Conservation (phyloP, 1,140 invertebrate species). For the Stenopsyche tienmushanensis region DNA sequence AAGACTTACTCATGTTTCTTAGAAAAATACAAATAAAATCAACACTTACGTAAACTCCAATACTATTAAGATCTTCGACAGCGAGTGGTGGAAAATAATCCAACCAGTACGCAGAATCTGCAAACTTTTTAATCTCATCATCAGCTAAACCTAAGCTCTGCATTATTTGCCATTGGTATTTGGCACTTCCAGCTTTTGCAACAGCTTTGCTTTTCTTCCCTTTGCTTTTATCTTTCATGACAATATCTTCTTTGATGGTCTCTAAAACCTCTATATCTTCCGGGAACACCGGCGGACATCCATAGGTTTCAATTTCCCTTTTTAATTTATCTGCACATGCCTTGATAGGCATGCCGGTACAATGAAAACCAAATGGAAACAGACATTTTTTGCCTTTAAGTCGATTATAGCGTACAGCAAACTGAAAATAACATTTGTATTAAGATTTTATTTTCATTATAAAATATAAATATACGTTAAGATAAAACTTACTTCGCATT, state of each 20-base stretch:
- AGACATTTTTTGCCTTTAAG: constrained; percentile 88
- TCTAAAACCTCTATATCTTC: constrained; percentile 53
- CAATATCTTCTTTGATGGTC: constrained; percentile 58
- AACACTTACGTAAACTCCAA: constrained; percentile 83
- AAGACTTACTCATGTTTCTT: background rate
- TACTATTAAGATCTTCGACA: constrained; percentile 80
- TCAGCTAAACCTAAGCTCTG: constrained; percentile 84
- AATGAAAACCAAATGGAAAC: constrained; percentile 99
- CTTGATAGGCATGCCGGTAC: constrained; percentile 96
- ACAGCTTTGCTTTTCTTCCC: constrained; percentile 98
- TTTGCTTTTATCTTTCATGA: constrained; percentile 93
- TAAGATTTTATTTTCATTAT: background rate
- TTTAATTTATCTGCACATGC: constrained; percentile 98
- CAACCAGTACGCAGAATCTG: constrained; percentile 89
- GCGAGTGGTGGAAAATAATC: constrained; percentile 94
- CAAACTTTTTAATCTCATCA: constrained; percentile 91
- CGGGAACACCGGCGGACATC: constrained; percentile 92
- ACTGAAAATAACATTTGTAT: constrained; percentile 59
- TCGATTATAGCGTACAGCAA: constrained; percentile 87
- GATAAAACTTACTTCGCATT: constrained; percentile 75
- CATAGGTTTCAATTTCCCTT: constrained; percentile 89
- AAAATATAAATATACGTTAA: background rate
- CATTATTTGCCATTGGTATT: constrained; percentile 99
- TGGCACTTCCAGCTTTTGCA: constrained; percentile 85
- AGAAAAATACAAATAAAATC: constrained; percentile 24